A percentile compares a stretch with the other conserved stretches of the same genome.
Evolutionary conservation across 2,797 vertebrate species (phyloP).

Genomic region (Esox masquinongy): DNA sequence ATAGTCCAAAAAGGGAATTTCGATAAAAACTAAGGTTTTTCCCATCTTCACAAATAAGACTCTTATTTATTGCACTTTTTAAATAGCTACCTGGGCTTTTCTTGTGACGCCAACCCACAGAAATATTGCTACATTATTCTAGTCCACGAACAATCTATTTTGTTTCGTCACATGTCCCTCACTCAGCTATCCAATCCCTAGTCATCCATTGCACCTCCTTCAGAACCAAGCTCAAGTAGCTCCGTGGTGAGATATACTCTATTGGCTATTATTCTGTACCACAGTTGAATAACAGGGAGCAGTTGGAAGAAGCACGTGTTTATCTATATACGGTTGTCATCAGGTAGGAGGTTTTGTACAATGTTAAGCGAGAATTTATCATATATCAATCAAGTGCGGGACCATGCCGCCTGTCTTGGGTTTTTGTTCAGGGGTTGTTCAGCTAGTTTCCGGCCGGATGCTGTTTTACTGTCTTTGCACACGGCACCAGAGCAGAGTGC

Average conservation of each 20-base stretch:
- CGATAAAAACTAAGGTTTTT: no score
- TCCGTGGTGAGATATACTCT: neutral
- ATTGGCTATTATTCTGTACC: neutral
- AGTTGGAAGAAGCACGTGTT: neutral
- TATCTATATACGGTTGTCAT: neutral
- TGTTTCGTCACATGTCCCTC: neutral
- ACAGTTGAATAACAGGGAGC: neutral
- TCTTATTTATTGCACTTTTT: no score
- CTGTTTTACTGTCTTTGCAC: slow-evolving; percentile 26
- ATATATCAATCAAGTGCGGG: neutral
- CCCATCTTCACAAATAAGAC: no score
- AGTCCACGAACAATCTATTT: no score
- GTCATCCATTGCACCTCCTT: slow-evolving; percentile 5
- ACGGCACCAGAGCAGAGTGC: slow-evolving; percentile 43
- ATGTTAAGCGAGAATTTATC: neutral
- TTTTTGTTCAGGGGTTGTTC: slow-evolving; percentile 10
- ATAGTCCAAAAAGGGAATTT: no score
- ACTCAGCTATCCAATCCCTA: slow-evolving; percentile 6
- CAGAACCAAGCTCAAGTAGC: slow-evolving; percentile 6
- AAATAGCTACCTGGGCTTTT: no score
- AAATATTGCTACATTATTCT: no score
- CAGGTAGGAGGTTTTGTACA: neutral
- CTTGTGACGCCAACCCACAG: no score
- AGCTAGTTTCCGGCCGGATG: slow-evolving; percentile 26
- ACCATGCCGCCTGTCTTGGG: neutral